These are phyloP conservation scores for Morone chrysops DNA, from an alignment of 2,113 vertebrate genomes.

Conservation along the genomic window DNA sequence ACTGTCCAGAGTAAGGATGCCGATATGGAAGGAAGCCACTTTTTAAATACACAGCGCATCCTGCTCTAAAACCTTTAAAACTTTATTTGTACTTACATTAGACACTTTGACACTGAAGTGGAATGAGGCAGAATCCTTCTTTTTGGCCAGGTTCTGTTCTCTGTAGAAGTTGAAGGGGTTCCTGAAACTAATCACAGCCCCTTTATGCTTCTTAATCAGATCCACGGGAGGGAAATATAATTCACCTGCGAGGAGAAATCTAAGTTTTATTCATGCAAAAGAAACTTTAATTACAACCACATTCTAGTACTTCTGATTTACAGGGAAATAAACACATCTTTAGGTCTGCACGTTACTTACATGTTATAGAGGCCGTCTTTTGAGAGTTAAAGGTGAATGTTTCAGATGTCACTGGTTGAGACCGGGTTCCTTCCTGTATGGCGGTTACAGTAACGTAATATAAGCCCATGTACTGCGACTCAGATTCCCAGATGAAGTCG, in stretches of 20 bases:
- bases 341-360: slow-evolving; percentile 22
- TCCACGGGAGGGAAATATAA: slow-evolving; percentile 72
- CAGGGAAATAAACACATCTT: too few relatives aligned
- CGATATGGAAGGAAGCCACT: too few relatives aligned
- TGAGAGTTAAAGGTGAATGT: not conserved
- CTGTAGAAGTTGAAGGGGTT: slow-evolving; percentile 72
- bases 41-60: not conserved
- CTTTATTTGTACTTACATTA: not conserved
- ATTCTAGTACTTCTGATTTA: not conserved
- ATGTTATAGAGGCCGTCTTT: fast-evolving
- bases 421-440: not conserved
- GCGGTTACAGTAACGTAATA: slow-evolving; percentile 43
- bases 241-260: slow-evolving; percentile 43
- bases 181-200: slow-evolving; percentile 33
- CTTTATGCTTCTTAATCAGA: not conserved
- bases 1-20: not conserved
- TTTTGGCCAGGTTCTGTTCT: not conserved
- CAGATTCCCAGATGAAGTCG: slow-evolving; percentile 8
- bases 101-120: fast-evolving
- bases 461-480: not conserved
- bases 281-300: too few relatives aligned
- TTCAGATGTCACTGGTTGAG: fast-evolving
- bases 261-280: not conserved
- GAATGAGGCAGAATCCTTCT: fast-evolving
- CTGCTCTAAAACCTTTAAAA: not conserved